phyloP scores from a whole-genome alignment of 2,888 invertebrate genomes.

The Polyploca ridens region DNA sequence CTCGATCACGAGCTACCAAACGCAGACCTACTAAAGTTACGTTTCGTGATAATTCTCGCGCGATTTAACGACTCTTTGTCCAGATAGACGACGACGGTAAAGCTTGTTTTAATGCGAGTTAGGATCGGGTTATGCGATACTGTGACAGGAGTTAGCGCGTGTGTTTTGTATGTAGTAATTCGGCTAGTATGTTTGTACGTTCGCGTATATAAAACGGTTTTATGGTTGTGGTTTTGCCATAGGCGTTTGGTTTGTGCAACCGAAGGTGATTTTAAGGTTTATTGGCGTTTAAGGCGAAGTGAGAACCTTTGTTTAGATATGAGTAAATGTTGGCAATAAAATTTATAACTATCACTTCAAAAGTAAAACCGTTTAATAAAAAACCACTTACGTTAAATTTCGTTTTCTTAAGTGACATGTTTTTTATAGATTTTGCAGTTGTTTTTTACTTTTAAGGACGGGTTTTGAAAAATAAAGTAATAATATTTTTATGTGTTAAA shows the following conservation, averaged over 20 bases:
- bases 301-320: slow-evolving; percentile 74
- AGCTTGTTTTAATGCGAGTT: slow-evolving; percentile 67
- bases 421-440: no score
- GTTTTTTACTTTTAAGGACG: no score
- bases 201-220: slow-evolving; percentile 68
- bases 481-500: no score
- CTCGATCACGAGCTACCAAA: slow-evolving; percentile 71
- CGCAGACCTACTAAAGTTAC: slow-evolving; percentile 64
- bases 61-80: slow-evolving; percentile 79
- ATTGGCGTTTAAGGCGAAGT: slow-evolving; percentile 73
- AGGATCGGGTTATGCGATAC: slow-evolving; percentile 60
- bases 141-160: slow-evolving; percentile 70
- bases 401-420: neutral
- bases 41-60: slow-evolving; percentile 55
- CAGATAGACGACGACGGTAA: slow-evolving; percentile 62
- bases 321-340: slow-evolving; percentile 64
- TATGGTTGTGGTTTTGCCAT: slow-evolving; percentile 75
- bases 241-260: slow-evolving; percentile 74
- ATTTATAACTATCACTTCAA: slow-evolving; percentile 42
- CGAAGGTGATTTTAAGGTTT: slow-evolving; percentile 79
- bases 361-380: slow-evolving; percentile 35
- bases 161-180: slow-evolving; percentile 77
- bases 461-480: no score
- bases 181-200: slow-evolving; percentile 61
- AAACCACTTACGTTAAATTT: slow-evolving; percentile 13